Evolutionary conservation across 2,888 invertebrate genomes (phyloP).

Genomic region (Saturnia pavonia): DNA sequence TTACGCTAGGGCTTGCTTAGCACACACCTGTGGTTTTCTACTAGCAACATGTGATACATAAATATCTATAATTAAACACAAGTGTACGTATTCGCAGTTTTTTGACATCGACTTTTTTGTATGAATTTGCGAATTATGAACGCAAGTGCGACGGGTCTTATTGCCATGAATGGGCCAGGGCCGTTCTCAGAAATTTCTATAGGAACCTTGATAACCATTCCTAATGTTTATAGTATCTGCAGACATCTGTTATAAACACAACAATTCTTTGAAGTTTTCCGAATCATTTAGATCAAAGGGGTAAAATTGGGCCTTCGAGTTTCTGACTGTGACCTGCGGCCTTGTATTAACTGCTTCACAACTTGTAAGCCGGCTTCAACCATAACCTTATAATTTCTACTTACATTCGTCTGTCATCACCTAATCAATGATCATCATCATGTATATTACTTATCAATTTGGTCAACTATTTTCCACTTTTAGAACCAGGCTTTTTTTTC

Average conservation of each 20-base stretch:
- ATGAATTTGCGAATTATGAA: neutral
- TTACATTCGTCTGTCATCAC: no score
- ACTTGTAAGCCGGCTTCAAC: neutral
- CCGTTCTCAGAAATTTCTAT: neutral
- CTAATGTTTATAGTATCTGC: no score
- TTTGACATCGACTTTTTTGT: neutral
- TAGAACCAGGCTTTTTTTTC: conserved; percentile 24
- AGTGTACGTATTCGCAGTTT: neutral
- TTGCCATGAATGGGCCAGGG: neutral
- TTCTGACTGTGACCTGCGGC: neutral
- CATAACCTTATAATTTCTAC: no score
- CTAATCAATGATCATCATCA: no score
- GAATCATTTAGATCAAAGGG: neutral
- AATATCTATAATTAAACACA: neutral
- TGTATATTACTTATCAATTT: no score
- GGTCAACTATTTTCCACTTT: conserved; percentile 9
- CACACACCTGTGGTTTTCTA: neutral
- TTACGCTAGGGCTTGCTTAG: neutral
- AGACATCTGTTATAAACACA: neutral
- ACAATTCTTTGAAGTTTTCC: neutral
- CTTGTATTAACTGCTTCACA: neutral
- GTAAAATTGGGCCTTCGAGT: neutral
- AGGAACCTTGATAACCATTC: neutral
- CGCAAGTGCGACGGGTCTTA: neutral
- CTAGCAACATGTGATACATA: neutral